phyloP scores from a whole-genome alignment of 2,888 invertebrate genomes.

The Stegophylla sp. region DNA sequence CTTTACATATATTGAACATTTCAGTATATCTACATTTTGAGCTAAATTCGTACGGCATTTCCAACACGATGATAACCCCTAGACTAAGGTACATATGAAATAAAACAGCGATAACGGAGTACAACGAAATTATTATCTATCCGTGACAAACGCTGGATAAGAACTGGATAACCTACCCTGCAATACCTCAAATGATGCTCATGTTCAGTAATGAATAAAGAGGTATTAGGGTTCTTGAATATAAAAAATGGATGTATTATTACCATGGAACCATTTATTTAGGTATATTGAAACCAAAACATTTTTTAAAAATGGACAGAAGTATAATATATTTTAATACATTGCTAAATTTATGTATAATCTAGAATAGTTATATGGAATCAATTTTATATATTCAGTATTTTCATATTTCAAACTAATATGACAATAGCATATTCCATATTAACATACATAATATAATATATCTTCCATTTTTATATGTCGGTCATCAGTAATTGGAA shows the following conservation, averaged over 20 bases:
- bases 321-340: conserved; percentile 24
- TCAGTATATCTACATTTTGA: no score
- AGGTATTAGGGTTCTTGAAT: background rate
- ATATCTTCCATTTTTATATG: background rate
- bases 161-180: no score
- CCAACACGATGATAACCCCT: no score
- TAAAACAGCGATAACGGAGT: no score
- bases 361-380: conserved; percentile 3
- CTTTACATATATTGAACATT: no score
- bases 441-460: conserved; percentile 8
- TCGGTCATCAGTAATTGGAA: background rate
- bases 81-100: no score
- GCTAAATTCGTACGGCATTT: no score
- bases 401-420: background rate
- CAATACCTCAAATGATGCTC: no score
- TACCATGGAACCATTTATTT: no score
- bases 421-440: conserved; percentile 12
- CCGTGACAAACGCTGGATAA: no score
- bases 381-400: background rate
- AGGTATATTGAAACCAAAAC: background rate
- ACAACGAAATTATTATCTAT: no score
- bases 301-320: conserved; percentile 5
- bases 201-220: no score
- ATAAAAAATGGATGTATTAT: background rate
- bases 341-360: conserved; percentile 11